Conservation (phyloP, 2,888 invertebrate species). For the Eubasilissa splendida region DNA sequence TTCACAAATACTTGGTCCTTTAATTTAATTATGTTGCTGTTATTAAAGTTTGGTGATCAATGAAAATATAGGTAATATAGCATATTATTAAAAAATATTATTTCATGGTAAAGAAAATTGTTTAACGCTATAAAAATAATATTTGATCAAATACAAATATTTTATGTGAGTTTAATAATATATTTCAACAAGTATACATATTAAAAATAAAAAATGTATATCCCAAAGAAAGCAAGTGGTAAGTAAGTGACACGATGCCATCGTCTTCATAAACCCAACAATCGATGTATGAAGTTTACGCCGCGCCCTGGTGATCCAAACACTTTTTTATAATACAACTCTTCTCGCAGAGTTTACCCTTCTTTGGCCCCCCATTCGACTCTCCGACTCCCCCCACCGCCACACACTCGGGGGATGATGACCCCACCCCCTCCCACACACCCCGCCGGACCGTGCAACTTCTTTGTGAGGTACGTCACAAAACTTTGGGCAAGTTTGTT, state of each 20-base stretch:
- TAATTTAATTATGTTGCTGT: too few species aligned
- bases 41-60: too few species aligned
- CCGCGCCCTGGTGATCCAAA: slow-evolving; percentile 51
- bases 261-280: slow-evolving; percentile 45
- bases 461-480: slow-evolving; percentile 71
- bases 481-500: slow-evolving; percentile 70
- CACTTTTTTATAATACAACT: slow-evolving; percentile 52
- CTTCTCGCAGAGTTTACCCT: slow-evolving; percentile 50
- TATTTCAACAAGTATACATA: background rate
- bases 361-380: slow-evolving; percentile 27
- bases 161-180: background rate
- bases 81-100: too few species aligned
- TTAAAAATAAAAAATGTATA: too few species aligned
- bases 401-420: slow-evolving; percentile 61
- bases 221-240: background rate
- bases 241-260: background rate
- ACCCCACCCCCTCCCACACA: slow-evolving; percentile 68
- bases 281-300: slow-evolving; percentile 47
- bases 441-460: slow-evolving; percentile 71
- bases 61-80: too few species aligned
- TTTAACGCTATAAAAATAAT: background rate
- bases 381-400: slow-evolving; percentile 29
- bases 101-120: too few species aligned
- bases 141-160: background rate
- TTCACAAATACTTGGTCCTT: too few species aligned